Evolutionary conservation across 2,888 invertebrate genomes (phyloP).

Genomic region (Epistrophe grossulariae): DNA sequence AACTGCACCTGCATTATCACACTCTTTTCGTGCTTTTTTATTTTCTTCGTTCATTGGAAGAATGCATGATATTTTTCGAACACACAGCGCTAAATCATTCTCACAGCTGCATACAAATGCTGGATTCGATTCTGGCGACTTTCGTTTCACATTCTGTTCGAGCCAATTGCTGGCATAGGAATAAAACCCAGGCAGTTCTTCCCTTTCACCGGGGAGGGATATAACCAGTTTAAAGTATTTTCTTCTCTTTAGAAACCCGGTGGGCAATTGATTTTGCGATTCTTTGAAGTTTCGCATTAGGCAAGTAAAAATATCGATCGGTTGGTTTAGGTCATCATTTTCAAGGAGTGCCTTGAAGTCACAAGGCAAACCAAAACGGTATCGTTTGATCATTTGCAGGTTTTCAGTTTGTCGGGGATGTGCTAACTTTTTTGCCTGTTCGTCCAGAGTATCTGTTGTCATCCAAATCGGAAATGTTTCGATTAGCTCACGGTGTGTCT

Average conservation of each 20-base stretch:
- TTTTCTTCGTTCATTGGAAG: slow-evolving; percentile 79
- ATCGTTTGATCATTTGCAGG: slow-evolving; percentile 84
- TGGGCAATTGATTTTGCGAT: slow-evolving; percentile 60
- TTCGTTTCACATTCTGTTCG: slow-evolving; percentile 62
- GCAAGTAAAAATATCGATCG: slow-evolving; percentile 79
- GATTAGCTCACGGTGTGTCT: slow-evolving; percentile 84
- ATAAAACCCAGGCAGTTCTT: slow-evolving; percentile 79
- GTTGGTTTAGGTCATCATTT: slow-evolving; percentile 49
- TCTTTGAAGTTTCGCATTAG: slow-evolving; percentile 73
- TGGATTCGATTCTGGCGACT: background rate
- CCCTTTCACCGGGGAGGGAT: slow-evolving; percentile 78
- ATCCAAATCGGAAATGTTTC: slow-evolving; percentile 86
- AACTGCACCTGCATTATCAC: slow-evolving; percentile 80
- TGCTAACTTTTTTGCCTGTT: slow-evolving; percentile 81
- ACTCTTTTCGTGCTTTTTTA: slow-evolving; percentile 75
- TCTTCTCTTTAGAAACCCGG: slow-evolving; percentile 77
- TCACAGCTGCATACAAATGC: slow-evolving; percentile 78
- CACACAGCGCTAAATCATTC: slow-evolving; percentile 80
- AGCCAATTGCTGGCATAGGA: slow-evolving; percentile 80
- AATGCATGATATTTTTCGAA: slow-evolving; percentile 80
- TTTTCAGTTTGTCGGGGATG: slow-evolving; percentile 83
- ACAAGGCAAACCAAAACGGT: slow-evolving; percentile 83
- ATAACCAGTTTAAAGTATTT: slow-evolving; percentile 81
- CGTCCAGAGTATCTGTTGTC: slow-evolving; percentile 79
- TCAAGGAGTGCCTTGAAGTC: slow-evolving; percentile 78